Evolutionary conservation across 1,140 invertebrate genomes (phyloP), one percentile per base, ranked within the genome.

Genomic region (Caerostris darwini): DNA sequence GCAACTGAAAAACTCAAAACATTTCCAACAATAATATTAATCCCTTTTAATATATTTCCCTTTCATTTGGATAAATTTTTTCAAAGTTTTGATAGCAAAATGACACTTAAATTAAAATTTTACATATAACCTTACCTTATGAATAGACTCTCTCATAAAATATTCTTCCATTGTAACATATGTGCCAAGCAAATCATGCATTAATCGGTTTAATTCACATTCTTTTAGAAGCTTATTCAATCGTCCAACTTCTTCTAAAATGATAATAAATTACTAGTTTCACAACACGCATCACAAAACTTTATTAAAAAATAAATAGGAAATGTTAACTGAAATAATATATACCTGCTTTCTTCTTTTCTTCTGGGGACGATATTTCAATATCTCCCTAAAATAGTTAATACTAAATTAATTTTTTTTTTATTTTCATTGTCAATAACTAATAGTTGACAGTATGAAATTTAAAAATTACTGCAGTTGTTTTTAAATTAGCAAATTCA

Each of bases 151-250:
- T 95, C 98, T 98, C 97, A 99, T 98, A 96, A 99, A 99, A 96
- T 98, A 99, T 96, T 99, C 98, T 96, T 99, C 99, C 87, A 99
- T 97, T 58, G 98, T 97, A 54, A 99, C 97, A 96, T 99, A 99
- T 90, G 98, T 97, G 14, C 98, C 98, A 6, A 99, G 96, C 19
- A 99, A 95, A 95, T 99, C 98, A 96, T 99, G 98, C 96, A 99
- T 98, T 82, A 97, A 97, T 34, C 97, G 97, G 95, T 97, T 98
- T 34, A 99, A 96, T 95, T 98, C 98, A 95, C 98, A 98, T 71
- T 97, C 97, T 50, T 97, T 97, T 14, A 99, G 97, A 82, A 97
- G 96, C 92, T 96, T 96, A 95, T 98, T 97, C 53, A 98, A 97
- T 92, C 97, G 96, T 67, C 97, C 96, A 2, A 96, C 57, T 95